Evolutionary conservation across 2,888 invertebrate species (phyloP).

Genomic region (Cantharis flavilabris): DNA sequence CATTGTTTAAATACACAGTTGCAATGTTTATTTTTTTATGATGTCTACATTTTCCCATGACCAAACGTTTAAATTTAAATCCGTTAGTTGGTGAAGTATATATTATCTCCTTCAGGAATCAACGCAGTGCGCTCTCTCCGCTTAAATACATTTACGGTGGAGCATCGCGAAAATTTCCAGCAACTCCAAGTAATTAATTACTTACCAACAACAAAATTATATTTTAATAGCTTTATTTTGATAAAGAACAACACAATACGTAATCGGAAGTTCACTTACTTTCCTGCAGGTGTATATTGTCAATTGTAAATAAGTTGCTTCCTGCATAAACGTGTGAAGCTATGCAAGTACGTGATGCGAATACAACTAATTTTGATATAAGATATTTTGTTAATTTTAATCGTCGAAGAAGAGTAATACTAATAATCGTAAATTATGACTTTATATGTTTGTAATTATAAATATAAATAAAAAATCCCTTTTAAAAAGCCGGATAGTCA

Average conservation of each 20-base stretch:
- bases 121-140: neutral
- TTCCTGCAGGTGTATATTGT: conserved; percentile 35
- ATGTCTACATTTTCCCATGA: conserved; percentile 3
- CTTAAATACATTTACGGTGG: neutral
- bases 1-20: conserved; percentile 21
- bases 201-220: neutral
- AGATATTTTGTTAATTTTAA: conserved; percentile 14
- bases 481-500: neutral
- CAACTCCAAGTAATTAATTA: neutral
- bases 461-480: neutral
- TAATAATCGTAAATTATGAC: neutral
- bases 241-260: neutral
- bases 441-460: neutral
- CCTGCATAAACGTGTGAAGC: conserved; percentile 28
- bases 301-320: conserved; percentile 31
- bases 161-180: neutral
- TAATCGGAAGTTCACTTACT: conserved; percentile 20
- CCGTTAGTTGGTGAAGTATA: neutral
- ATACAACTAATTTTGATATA: conserved; percentile 10
- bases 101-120: neutral
- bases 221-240: neutral
- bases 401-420: neutral
- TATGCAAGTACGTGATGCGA: conserved; percentile 21
- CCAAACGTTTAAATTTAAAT: neutral
- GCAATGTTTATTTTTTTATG: conserved; percentile 9